phyloP scores from a whole-genome alignment of 2,797 vertebrate genomes.

The Lindbergichthys nudifrons region DNA sequence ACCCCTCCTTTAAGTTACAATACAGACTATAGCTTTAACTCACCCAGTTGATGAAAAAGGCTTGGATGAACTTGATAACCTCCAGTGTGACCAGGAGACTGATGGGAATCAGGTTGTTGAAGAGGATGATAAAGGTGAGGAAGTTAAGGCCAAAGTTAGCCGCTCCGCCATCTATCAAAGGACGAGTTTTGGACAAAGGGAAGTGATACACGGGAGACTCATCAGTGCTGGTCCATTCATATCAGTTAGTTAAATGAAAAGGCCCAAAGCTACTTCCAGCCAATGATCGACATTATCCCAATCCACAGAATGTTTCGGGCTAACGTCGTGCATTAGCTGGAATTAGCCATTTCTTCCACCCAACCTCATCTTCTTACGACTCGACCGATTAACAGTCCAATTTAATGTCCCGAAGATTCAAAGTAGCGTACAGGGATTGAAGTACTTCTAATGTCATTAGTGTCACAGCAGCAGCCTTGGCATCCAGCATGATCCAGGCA shows the following conservation, averaged over 20 bases:
- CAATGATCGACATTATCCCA: constrained; percentile 79
- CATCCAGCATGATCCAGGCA: constrained; percentile 86
- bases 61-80: constrained; percentile 99
- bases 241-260: constrained; percentile 63
- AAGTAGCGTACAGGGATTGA: constrained; percentile 66
- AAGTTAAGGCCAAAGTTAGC: constrained; percentile 99
- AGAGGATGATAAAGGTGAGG: constrained; percentile 99
- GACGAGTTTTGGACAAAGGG: constrained; percentile 68
- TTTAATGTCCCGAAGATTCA: constrained; percentile 75
- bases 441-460: constrained; percentile 74
- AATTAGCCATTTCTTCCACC: constrained; percentile 78
- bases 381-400: constrained; percentile 74
- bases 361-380: constrained; percentile 76
- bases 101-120: constrained; percentile 99
- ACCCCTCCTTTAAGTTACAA: no score
- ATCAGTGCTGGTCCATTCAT: constrained; percentile 55
- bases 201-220: constrained; percentile 70
- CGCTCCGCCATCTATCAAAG: constrained; percentile 93
- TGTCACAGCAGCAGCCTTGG: constrained; percentile 83
- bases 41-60: constrained; percentile 99
- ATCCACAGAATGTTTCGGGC: constrained; percentile 57
- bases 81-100: constrained; percentile 98
- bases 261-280: constrained; percentile 80
- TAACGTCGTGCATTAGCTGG: constrained; percentile 79
- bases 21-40: constrained; percentile 65